Evolutionary conservation across 1,140 invertebrate genomes (phyloP), one percentile per base, ranked within the genome.

Genomic region (Trichonephila inaurata): DNA sequence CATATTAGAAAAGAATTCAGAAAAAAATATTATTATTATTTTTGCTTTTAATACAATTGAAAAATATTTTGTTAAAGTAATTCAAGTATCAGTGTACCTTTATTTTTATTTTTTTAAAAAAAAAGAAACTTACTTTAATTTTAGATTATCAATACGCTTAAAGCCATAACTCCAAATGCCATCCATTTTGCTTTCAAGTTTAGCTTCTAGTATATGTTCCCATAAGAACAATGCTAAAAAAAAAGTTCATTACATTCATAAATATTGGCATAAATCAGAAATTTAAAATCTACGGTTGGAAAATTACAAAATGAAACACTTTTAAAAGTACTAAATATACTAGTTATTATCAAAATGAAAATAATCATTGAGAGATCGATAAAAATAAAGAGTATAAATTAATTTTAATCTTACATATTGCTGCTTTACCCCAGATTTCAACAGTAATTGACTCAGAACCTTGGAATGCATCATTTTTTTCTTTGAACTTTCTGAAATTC

Each of bases 351-450:
- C 60, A 51, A 66, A 28, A 12, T 69, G 21, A 21, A 81, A 51
- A 72, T 21, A 93, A 7, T 7, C n/a, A 18, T 28, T 72, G 21
- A n/a, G 24, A 24, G 2, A 85, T 85, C 18, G 19, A 91, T 28
- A 14, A 94, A 89, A 89, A 24, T 21, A 88, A 12, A 28, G 19
- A 62, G 8, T 62, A 72, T 51, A 5, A 89, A 58, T 3, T 21
- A 28, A 64, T 28, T 64, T 83, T 44, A 3, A 83, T 19, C 16
- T n/a, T 94, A 95, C 96, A 96, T 83, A 97, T 96, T 21, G 96
- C 96, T 40, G 96, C 96, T 95, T 96, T 97, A 7, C 96, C 96
- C 96, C 96, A 96, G 24, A 97, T 96, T 95, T 97, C 96, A 58
- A 96, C 95, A 86, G 94, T 94, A 82, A 92, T 14, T 93, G 91